These are phyloP conservation scores for Scolopax mira DNA, from an alignment of 2,113 vertebrate species.

Conservation along the genomic window DNA sequence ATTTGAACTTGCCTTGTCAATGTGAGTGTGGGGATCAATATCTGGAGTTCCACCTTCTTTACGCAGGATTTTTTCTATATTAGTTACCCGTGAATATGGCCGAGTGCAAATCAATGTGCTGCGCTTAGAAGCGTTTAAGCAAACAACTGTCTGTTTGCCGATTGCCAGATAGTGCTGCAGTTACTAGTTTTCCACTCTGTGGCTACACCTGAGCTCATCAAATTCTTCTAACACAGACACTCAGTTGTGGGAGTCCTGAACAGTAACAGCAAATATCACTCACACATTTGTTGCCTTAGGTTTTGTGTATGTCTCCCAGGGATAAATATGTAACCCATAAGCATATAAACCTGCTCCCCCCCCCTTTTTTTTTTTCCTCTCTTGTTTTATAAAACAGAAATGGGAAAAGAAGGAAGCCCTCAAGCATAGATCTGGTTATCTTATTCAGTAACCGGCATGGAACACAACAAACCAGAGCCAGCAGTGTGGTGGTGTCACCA, in stretches of 20 bases:
- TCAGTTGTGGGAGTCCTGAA: background rate
- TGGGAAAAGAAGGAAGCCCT: background rate
- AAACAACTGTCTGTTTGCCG: background rate
- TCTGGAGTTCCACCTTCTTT: background rate
- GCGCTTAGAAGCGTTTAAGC: background rate
- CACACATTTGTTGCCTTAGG: background rate
- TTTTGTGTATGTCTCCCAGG: background rate
- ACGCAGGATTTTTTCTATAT: background rate
- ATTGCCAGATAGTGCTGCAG: background rate
- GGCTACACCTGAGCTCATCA: background rate
- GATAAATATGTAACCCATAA: background rate
- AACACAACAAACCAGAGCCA: background rate
- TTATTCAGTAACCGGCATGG: background rate
- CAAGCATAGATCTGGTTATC: background rate
- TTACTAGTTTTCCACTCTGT: background rate
- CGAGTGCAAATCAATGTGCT: background rate
- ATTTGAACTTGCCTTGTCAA: conserved; percentile 20
- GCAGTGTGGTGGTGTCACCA: background rate
- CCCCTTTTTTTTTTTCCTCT: fast-evolving
- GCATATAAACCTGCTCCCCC: background rate
- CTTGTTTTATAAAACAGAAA: background rate
- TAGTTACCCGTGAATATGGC: background rate
- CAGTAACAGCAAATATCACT: background rate
- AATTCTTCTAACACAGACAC: background rate
- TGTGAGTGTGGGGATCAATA: background rate